Percentiles rank a stretch among this genome's conserved stretches.
phyloP scores from a whole-genome alignment of 2,797 vertebrate genomes.

The Remorina albescens region DNA sequence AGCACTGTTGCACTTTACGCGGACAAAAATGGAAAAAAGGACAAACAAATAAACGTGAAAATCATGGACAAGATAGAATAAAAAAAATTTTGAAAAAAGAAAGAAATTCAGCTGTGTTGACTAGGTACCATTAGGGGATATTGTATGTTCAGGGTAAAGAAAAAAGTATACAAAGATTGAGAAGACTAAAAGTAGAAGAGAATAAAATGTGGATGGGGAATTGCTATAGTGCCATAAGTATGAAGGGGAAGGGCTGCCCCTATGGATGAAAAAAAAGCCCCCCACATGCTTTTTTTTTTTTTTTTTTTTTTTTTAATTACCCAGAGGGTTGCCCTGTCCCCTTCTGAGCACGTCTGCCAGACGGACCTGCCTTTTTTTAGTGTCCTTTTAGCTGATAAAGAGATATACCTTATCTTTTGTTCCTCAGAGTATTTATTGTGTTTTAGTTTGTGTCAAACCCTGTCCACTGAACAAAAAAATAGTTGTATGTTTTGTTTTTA shows the following conservation, averaged over 20 bases:
- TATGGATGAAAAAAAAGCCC: constrained; percentile 52
- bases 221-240: constrained; percentile 91
- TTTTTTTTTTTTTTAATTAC: constrained; percentile 32
- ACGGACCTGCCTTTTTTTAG: constrained; percentile 76
- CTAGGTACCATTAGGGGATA: constrained; percentile 82
- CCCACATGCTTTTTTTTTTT: background rate
- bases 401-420: constrained; percentile 78
- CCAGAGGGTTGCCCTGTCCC: constrained; percentile 57
- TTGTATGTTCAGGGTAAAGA: constrained; percentile 88
- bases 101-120: constrained; percentile 81
- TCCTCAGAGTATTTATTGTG: constrained; percentile 85
- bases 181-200: constrained; percentile 58
- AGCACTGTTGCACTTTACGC: constrained; percentile 99
- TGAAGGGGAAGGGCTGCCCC: constrained; percentile 76
- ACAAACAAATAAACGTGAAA: constrained; percentile 77
- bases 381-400: constrained; percentile 79
- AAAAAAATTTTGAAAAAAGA: too few relatives aligned
- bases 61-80: constrained; percentile 57
- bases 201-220: constrained; percentile 81
- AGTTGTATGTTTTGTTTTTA: constrained; percentile 76
- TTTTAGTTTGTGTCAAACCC: constrained; percentile 80
- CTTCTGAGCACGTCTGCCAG: constrained; percentile 75
- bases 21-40: constrained; percentile 85
- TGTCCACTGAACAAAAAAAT: constrained; percentile 80
- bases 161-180: constrained; percentile 56